Conservation (phyloP, 2,797 vertebrate species). For the Coccyzus lansbergi region DNA sequence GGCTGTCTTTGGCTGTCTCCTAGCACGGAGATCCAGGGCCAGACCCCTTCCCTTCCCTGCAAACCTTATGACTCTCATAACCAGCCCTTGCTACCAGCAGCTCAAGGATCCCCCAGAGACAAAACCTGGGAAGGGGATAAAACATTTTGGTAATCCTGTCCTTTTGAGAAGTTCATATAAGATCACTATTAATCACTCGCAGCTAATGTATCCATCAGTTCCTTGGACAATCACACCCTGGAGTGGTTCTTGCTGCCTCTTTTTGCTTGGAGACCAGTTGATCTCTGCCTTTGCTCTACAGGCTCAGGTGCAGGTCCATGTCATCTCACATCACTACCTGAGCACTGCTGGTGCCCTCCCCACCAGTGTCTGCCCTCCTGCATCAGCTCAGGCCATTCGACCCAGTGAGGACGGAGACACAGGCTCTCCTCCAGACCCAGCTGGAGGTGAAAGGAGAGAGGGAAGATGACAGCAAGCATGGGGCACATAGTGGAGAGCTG, state of each 20-base stretch:
- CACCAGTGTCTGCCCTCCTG: background rate
- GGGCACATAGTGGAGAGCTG: background rate
- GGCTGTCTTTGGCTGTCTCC: background rate
- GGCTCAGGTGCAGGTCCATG: accelerated
- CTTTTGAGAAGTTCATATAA: background rate
- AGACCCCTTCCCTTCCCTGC: background rate
- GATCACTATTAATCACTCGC: background rate
- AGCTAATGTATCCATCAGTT: background rate
- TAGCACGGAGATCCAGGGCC: background rate
- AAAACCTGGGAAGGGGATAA: background rate
- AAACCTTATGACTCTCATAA: background rate
- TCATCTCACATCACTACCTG: background rate
- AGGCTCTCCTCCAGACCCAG: background rate
- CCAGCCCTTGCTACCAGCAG: background rate
- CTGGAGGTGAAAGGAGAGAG: background rate
- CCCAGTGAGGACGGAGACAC: accelerated
- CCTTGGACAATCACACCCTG: background rate
- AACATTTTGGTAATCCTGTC: background rate
- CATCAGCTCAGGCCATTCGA: background rate
- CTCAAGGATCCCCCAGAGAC: background rate
- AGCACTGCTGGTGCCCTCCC: background rate
- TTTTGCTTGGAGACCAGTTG: background rate
- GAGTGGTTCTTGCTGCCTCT: background rate
- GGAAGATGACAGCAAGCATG: background rate
- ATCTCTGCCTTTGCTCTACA: background rate